Base-by-base conservation (phyloP, 2,113 vertebrate species). In the Neodontobutis hainanensis region DNA sequence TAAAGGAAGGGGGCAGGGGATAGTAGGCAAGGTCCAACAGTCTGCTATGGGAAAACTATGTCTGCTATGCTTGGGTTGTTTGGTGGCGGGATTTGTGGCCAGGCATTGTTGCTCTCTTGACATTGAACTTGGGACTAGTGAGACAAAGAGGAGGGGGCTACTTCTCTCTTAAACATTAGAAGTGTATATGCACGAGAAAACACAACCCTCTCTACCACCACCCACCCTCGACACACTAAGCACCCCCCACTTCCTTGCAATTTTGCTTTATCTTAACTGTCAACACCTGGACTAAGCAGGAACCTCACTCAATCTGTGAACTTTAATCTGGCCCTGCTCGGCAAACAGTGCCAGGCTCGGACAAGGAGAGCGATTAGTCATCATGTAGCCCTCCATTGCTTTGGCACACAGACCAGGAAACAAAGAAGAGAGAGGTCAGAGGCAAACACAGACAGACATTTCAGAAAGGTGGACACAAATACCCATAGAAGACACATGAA, bases 271-370 rank as follows among this genome's bases (percentile, higher is more conserved):
- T 89, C 92, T 91, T 88, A 88, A 87, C 85, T 90, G 89, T 88
- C 91, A 92, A 91, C 90, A 94, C 86, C 91, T 92, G 90, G 78
- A 53, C 90, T 80, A 80, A 85, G 78, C 84, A 88, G 88, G 90
- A 91, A 89, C 90, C 86, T 90, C 80, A 87, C 86, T 89, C 89
- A 90, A 86, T 86, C 93, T 92, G 35, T 8, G 89, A 89, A 86
- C 83, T 91, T 92, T 85, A 92, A 92, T 92, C 91, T 92, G 84
- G 89, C 90, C 90, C 77, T 70, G 32, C 82, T 90, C 81, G 85
- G 90, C 89, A 91, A 92, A 90, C 85, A 90, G 82, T 55, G 49
- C 84, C 75, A 66, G 75, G 78, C 72, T 73, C 40, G 81, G 82
- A 83, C 85, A 77, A 89, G 80, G 76, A 85, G 84, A 89, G 75